A percentile compares a stretch with the other conserved stretches of the same genome.
Evolutionary conservation across 2,888 invertebrate genomes (phyloP).

Genomic region (Stictocephala bisonia): DNA sequence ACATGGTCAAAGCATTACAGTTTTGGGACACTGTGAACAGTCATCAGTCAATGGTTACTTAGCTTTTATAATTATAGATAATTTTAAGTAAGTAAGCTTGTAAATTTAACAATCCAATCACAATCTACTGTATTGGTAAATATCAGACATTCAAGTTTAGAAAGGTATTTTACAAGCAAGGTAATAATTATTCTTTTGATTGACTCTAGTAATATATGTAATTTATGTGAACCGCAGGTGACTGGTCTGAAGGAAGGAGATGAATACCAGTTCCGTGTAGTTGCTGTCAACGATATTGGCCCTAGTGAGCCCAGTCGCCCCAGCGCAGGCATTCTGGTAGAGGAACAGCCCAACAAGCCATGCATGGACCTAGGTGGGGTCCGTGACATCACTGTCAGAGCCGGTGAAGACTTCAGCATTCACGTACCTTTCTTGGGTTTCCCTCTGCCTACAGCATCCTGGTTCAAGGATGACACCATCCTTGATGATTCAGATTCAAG

Average conservation of each 20-base stretch:
- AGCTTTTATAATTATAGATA: too few relatives aligned
- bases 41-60: too few relatives aligned
- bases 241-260: conserved; percentile 91
- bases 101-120: too few relatives aligned
- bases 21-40: too few relatives aligned
- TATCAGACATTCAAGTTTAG: too few relatives aligned
- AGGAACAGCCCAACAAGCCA: conserved; percentile 96
- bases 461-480: conserved; percentile 89
- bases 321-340: conserved; percentile 81
- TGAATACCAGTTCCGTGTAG: conserved; percentile 95
- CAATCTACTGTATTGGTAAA: too few relatives aligned
- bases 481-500: conserved; percentile 83
- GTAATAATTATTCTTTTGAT: too few relatives aligned
- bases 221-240: conserved; percentile 65
- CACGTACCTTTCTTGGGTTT: conserved; percentile 96
- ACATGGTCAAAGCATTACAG: too few relatives aligned
- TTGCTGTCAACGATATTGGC: conserved; percentile 92
- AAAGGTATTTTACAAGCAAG: too few relatives aligned
- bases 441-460: conserved; percentile 94
- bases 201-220: too few relatives aligned
- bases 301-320: conserved; percentile 86
- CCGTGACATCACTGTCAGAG: conserved; percentile 95
- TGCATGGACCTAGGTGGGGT: conserved; percentile 94
- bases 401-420: conserved; percentile 98
- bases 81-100: too few relatives aligned